phyloP scores from a whole-genome alignment of 2,888 invertebrate genomes.

The Tribolium freemani region DNA sequence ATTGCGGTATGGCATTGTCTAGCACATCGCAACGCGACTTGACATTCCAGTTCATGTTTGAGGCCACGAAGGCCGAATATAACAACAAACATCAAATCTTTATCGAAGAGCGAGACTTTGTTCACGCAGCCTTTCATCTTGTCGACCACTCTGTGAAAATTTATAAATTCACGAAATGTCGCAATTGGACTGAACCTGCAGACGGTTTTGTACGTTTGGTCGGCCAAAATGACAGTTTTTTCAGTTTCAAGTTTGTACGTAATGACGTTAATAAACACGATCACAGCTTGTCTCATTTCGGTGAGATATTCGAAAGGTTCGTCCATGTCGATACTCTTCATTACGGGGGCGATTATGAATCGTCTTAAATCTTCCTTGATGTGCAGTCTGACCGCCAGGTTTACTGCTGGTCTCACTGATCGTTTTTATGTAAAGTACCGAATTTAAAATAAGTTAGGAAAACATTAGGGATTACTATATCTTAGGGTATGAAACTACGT shows the following conservation, averaged over 20 bases:
- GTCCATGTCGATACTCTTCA: conserved; percentile 75
- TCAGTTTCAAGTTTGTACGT: conserved; percentile 65
- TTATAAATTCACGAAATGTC: not conserved
- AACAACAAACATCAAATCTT: conserved; percentile 80
- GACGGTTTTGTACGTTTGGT: conserved; percentile 70
- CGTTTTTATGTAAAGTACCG: not conserved
- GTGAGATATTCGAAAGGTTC: conserved; percentile 81
- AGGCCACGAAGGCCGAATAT: conserved; percentile 81
- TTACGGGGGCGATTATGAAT: conserved; percentile 74
- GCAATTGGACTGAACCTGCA: conserved; percentile 61
- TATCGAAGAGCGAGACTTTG: conserved; percentile 79
- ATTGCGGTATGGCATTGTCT: conserved; percentile 71
- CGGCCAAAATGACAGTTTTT: conserved; percentile 70
- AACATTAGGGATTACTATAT: too few relatives aligned
- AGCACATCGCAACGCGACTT: conserved; percentile 77
- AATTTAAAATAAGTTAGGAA: too few relatives aligned
- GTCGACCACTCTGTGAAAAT: conserved; percentile 51
- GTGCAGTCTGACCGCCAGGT: conserved; percentile 64
- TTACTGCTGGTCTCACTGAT: conserved; percentile 70
- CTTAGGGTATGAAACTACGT: too few relatives aligned
- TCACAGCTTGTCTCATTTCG: conserved; percentile 80
- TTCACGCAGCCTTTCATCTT: conserved; percentile 74
- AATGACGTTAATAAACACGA: conserved; percentile 77
- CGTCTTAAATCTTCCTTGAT: conserved; percentile 69
- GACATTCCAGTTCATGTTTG: conserved; percentile 79